These are phyloP conservation scores for Micropterix aruncella DNA, from an alignment of 2,888 invertebrate species.

Conservation along the genomic window DNA sequence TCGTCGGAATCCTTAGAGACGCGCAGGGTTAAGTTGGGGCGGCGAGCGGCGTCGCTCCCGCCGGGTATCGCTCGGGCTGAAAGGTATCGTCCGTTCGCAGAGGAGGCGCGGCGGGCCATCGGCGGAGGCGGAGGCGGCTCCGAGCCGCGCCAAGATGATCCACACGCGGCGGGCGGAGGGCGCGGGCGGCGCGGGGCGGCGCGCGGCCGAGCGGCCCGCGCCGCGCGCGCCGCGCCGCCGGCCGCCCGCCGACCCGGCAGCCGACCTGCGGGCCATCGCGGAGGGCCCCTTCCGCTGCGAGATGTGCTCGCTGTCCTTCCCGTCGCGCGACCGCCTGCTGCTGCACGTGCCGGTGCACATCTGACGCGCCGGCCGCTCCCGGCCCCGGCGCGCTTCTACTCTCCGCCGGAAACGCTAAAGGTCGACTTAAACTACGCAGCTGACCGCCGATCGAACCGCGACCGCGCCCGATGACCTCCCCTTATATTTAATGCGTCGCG, in stretches of 20 bases:
- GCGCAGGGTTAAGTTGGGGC: no score
- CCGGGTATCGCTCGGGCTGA: no score
- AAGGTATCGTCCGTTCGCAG: slow-evolving; percentile 16
- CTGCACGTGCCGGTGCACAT: slow-evolving; percentile 72
- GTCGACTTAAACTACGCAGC: no score
- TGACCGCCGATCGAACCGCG: no score
- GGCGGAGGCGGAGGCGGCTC: slow-evolving; percentile 18
- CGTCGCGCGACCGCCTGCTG: slow-evolving; percentile 55
- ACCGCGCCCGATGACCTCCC: no score
- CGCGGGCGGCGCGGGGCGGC: slow-evolving; percentile 32
- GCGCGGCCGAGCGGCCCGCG: slow-evolving; percentile 21
- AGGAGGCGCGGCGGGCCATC: slow-evolving; percentile 13
- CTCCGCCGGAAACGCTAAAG: no score
- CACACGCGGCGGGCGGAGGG: slow-evolving; percentile 54
- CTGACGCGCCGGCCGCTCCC: slow-evolving; percentile 28
- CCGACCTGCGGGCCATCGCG: slow-evolving; percentile 27
- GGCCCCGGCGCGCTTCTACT: no score
- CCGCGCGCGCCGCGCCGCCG: slow-evolving; percentile 15
- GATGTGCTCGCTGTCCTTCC: slow-evolving; percentile 68
- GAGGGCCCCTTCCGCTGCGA: slow-evolving; percentile 44
- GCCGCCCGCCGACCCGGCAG: slow-evolving; percentile 28
- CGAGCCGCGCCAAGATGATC: slow-evolving; percentile 57
- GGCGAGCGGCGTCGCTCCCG: no score
- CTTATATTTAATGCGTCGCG: no score
- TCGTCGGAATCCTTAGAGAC: no score